Conservation (phyloP, 1,140 invertebrate species). For the Dreissena rostriformis region DNA sequence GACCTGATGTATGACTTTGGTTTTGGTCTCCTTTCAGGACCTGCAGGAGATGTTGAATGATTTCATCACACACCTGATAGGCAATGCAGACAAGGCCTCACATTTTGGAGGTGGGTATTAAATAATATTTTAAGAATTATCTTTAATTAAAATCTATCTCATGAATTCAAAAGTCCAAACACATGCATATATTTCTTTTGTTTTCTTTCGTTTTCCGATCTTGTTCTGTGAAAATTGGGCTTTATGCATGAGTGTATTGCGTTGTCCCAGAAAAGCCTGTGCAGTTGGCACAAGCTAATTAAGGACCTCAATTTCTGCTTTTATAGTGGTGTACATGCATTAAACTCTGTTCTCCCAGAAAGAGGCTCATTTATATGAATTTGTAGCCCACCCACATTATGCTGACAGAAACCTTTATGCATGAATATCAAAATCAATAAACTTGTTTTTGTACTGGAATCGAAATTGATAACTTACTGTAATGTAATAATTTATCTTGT, state of each 20-base stretch:
- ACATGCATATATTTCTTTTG: background rate
- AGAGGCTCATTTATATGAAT: background rate
- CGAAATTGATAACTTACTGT: too few relatives aligned
- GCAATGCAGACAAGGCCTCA: slow-evolving; percentile 77
- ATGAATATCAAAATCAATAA: too few relatives aligned
- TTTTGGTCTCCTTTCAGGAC: slow-evolving; percentile 80
- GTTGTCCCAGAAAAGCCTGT: too few relatives aligned
- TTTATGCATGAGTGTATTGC: too few relatives aligned
- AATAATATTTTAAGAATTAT: background rate
- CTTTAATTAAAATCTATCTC: background rate
- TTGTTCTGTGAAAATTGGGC: background rate
- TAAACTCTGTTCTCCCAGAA: too few relatives aligned
- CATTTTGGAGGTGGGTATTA: slow-evolving; percentile 22
- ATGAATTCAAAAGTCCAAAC: background rate
- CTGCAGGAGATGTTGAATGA: slow-evolving; percentile 87
- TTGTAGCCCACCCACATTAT: background rate
- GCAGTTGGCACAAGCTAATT: too few relatives aligned
- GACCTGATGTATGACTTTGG: too few relatives aligned
- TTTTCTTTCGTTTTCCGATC: background rate
- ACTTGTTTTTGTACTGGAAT: too few relatives aligned
- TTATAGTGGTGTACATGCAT: too few relatives aligned
- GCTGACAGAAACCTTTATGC: too few relatives aligned
- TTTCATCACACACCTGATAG: slow-evolving; percentile 91
- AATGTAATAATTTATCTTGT: too few relatives aligned
- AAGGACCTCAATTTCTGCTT: too few relatives aligned